Conservation (phyloP, 2,113 vertebrate species). For the Corythoichthys haematopterus region DNA sequence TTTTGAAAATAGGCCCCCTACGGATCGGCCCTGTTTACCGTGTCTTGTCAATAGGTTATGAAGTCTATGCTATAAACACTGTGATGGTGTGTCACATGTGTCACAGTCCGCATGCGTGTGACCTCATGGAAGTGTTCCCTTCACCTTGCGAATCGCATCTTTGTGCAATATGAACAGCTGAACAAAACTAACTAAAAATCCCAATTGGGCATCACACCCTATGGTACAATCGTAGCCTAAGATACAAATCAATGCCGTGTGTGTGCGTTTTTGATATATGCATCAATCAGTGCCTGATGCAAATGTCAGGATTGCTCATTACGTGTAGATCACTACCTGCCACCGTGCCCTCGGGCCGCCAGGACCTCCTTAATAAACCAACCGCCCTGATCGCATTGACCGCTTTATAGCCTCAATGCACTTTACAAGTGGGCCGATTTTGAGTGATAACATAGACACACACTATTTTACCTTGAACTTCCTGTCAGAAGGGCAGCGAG, state of each 20-base stretch:
- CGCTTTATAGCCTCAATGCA: not conserved
- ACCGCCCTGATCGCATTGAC: not conserved
- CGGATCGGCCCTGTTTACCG: too few relatives aligned
- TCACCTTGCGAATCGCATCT: too few relatives aligned
- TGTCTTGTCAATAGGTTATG: too few relatives aligned
- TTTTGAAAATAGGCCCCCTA: too few relatives aligned
- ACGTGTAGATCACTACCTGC: conserved; percentile 28
- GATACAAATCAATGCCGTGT: conserved; percentile 23
- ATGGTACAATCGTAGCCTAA: not conserved
- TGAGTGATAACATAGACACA: not conserved
- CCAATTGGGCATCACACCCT: too few relatives aligned
- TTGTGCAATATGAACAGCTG: too few relatives aligned
- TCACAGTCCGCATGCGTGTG: too few relatives aligned
- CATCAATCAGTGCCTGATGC: conserved; percentile 30
- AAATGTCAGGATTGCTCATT: conserved; percentile 47
- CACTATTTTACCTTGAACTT: not conserved
- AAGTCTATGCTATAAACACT: too few relatives aligned
- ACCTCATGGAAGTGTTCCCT: too few relatives aligned
- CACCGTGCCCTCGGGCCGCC: not conserved
- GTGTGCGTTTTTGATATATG: conserved; percentile 28
- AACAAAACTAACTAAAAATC: too few relatives aligned
- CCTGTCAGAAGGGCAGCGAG: not conserved
- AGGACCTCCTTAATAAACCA: conserved; percentile 10
- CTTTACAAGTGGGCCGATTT: not conserved
- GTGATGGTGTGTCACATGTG: too few relatives aligned